A percentile compares a stretch with the other conserved stretches of the same genome.
phyloP scores from a whole-genome alignment of 1,140 invertebrate genomes.

The Drosophila parabipectinata region DNA sequence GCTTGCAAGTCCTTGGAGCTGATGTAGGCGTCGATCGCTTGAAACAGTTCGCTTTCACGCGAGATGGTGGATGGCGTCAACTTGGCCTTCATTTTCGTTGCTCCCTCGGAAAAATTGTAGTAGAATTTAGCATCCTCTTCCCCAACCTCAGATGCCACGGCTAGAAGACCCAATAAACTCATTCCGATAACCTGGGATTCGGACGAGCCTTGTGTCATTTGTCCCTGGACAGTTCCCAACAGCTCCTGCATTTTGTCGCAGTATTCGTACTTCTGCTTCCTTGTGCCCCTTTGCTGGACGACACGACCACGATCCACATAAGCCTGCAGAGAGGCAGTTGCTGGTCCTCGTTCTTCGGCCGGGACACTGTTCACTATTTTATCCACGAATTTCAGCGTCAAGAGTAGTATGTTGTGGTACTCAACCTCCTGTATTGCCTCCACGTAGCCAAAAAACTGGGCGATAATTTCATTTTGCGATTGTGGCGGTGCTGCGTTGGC shows the following conservation, averaged over 20 bases:
- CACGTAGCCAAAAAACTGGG: slow-evolving; percentile 19
- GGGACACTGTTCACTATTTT: slow-evolving; percentile 4
- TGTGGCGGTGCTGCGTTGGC: neutral
- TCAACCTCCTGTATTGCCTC: slow-evolving; percentile 8
- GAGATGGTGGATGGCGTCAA: slow-evolving; percentile 3
- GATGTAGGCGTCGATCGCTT: neutral
- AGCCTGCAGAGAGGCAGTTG: neutral
- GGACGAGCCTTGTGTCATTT: neutral
- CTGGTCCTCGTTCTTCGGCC: slow-evolving; percentile 6
- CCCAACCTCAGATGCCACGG: neutral
- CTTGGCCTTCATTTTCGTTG: slow-evolving; percentile 12
- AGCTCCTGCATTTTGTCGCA: neutral
- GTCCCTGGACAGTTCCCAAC: neutral
- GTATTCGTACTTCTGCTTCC: slow-evolving; percentile 3
- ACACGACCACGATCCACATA: slow-evolving; percentile 4
- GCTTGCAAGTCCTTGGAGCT: neutral
- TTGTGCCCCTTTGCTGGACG: neutral
- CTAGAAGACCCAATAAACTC: neutral
- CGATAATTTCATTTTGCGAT: slow-evolving; percentile 10
- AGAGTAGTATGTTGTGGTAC: neutral
- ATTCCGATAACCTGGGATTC: slow-evolving; percentile 2
- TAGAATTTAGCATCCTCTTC: slow-evolving; percentile 16
- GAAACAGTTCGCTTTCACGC: slow-evolving; percentile 11
- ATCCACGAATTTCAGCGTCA: neutral
- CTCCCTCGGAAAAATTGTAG: slow-evolving; percentile 3